Evolutionary conservation across 2,888 invertebrate species (phyloP), one percentile per base, ranked within the genome.

Genomic region (Dasypogon diadema): DNA sequence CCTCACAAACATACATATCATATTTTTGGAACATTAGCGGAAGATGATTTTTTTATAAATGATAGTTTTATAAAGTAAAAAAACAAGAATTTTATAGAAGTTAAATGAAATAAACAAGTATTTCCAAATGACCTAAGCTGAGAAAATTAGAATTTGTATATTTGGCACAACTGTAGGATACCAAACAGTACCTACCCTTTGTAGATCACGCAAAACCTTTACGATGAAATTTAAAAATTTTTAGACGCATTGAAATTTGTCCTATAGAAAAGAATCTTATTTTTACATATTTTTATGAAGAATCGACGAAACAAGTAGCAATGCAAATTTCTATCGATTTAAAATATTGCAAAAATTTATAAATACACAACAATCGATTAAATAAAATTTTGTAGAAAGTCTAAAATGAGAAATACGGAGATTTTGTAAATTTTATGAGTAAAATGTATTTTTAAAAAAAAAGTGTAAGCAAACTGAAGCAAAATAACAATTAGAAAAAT

Each of bases 41-140:
- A 42, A 58, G 21, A 58, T 14, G 58, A 56, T 24, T 34, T 46
- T 56, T 56, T 73, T 48, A 24, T 54, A 58, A 65, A 65, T 21
- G n/a, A 70, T 22, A 58, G 56, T 68, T 54, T 30, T 56, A 72
- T 34, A 54, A n/a, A n/a, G n/a, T n/a, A n/a, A 42, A 37, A 46
- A 63, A 73, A 77, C 73, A 77, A 46, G 24, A 68, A 75, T 72
- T 60, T 56, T 73, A 73, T 55, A 73, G 56, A 22, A 54, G 18
- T 54, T 26, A 34, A 51, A 18, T 37, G 14, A 73, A 37, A 73
- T 48, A 73, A 72, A 70, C 77, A 77, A 77, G 77, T 77, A 77
- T 77, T 77, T 77, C 77, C 77, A 75, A 73, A 77, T 75, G 77
- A 77, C 77, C 77, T 77, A 77, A 77, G 30, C 16, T 34, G 18